A percentile compares a stretch with the other conserved stretches of the same genome.
These are phyloP conservation scores for Micrasema minimum DNA, from an alignment of 1,140 invertebrate species.

Conservation along the genomic window DNA sequence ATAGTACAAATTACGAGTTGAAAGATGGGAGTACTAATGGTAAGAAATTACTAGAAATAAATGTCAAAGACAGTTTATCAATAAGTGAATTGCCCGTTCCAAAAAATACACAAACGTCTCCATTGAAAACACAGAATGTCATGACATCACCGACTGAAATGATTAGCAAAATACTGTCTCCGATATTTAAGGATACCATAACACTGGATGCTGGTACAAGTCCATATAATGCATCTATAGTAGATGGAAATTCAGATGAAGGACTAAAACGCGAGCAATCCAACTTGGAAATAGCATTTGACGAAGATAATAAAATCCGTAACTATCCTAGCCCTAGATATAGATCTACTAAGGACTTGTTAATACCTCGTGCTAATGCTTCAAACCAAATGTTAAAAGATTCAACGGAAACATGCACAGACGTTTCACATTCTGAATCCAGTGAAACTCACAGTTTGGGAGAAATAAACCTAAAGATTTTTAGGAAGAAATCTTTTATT, in stretches of 20 bases:
- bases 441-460: slow-evolving; percentile 57
- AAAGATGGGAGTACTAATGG: not conserved
- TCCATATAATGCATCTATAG: slow-evolving; percentile 53
- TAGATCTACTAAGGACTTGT: slow-evolving; percentile 8
- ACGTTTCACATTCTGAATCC: slow-evolving; percentile 63
- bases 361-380: not conserved
- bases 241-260: slow-evolving; percentile 44
- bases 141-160: slow-evolving; percentile 63
- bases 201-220: slow-evolving; percentile 62
- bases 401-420: slow-evolving; percentile 49
- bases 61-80: not conserved
- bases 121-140: slow-evolving; percentile 56
- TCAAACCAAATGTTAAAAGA: slow-evolving; percentile 26
- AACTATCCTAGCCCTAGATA: slow-evolving; percentile 5
- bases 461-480: slow-evolving; percentile 61
- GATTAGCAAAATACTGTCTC: slow-evolving; percentile 63
- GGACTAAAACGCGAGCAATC: slow-evolving; percentile 22
- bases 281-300: slow-evolving; percentile 22
- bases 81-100: slow-evolving; percentile 29
- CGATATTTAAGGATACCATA: slow-evolving; percentile 55
- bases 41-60: not conserved
- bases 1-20: not conserved
- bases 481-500: slow-evolving; percentile 53
- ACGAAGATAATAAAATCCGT: not conserved
- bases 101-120: slow-evolving; percentile 64